Base-by-base conservation (phyloP, 1,140 invertebrate genomes). In the Aethina tumida region DNA sequence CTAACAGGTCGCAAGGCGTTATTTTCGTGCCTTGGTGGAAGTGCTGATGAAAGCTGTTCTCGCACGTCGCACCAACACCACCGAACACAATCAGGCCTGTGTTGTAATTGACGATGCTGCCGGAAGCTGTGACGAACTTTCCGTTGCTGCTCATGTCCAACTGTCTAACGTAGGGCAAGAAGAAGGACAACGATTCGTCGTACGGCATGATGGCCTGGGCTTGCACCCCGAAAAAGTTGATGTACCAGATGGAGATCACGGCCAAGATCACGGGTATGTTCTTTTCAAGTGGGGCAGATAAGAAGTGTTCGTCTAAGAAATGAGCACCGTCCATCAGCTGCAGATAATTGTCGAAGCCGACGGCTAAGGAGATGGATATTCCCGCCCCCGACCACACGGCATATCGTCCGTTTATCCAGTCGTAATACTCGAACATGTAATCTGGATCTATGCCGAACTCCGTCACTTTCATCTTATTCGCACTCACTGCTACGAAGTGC, bases 381-480 rank as follows among this genome's bases (percentile, higher is more conserved):
- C 22, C 22, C 7, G n/a, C n/a, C n/a, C 6, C 22, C 7, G 22
- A 24, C 22, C 22, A 24, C n/a, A 24, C 7, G 7, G 22, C 7
- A 24, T 24, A 24, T 24, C 22, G 7, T 7, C 22, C 22, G n/a
- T n/a, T n/a, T n/a, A 24, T n/a, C 22, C 22, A 24, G 22, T 24
- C 22, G 6, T n/a, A 24, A n/a, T 7, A 24, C 6, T 7, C 22
- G n/a, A 24, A 24, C 22, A 24, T 24, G 22, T 24, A 7, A 7
- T 24, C n/a, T 24, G 7, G 6, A n/a, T 24, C 22, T 7, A 24
- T 24, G n/a, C 22, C 22, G n/a, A 24, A 24, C n/a, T 24, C 22
- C n/a, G 22, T 24, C 22, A 24, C 22, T 24, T 24, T 24, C n/a
- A 7, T n/a, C 22, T 24, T 24, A 24, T 24, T 24, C n/a, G 22